Evolutionary conservation across 2,113 vertebrate genomes (phyloP), one percentile per base, ranked within the genome.

Genomic region (Equus przewalskii): DNA sequence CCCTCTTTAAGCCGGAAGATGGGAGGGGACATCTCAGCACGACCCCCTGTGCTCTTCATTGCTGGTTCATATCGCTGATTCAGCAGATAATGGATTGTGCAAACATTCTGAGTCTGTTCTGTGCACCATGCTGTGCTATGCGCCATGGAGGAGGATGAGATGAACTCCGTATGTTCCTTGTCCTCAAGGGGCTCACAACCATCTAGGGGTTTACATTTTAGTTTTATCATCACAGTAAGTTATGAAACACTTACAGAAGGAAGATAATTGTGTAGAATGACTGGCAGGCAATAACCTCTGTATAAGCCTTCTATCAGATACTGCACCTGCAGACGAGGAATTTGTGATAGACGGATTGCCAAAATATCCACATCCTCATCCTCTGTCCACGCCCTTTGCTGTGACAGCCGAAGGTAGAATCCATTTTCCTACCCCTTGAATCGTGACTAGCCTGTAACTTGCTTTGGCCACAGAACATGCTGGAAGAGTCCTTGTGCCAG

Each of bases 211-310:
- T 97, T 84, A 19, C 11, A 95, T 95, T 85, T 91, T 64, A 82
- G 7, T 58, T 79, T 65, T 91, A 73, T 62, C 18, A 88, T n/a
- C 33, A 12, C 14, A 64, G 22, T 54, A 88, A 76, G 19, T 46
- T 88, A 91, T 76, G 12, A 96, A 84, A 91, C 60, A 56, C 41
- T 80, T 49, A 65, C 4, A 86, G 33, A 78, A 84, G 54, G 62
- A 92, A 90, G 60, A 65, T 72, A 92, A 91, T 76, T 84, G 1
- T 65, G 21, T 72, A 75, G 49, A 92, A 78, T 81, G 36, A 95
- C 4, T 70, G 7, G 6, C 26, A 69, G 72, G 46, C 14, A 79
- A 90, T 94, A 78, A 33, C 13, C 36, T 97, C 54, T 72, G 1
- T 44, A 1, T 51, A 86, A 97, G 26, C 14, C 76, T 76, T 92